Conservation (phyloP, 1,140 invertebrate species). For the Drosophila nasuta region DNA sequence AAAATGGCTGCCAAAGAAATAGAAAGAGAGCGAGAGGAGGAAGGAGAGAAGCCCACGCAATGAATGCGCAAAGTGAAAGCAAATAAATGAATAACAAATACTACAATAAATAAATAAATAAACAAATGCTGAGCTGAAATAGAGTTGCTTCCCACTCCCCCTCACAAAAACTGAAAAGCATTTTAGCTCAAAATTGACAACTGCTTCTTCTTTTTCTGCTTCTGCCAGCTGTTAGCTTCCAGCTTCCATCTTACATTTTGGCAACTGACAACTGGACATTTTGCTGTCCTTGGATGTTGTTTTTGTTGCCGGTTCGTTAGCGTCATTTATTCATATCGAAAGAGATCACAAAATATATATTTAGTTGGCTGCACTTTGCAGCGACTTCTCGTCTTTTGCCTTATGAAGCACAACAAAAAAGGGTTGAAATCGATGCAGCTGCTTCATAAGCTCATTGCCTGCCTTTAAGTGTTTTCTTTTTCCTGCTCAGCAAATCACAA, state of each 20-base stretch:
- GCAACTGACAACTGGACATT: constrained; percentile 29
- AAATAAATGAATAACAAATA: constrained; percentile 62
- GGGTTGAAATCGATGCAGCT: not conserved
- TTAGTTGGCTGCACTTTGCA: constrained; percentile 20
- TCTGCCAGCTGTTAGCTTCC: not conserved
- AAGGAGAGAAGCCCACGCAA: not conserved
- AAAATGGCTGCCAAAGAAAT: constrained; percentile 33
- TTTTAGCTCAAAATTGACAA: constrained; percentile 23
- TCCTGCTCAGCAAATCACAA: constrained; percentile 7
- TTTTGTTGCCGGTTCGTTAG: constrained; percentile 40
- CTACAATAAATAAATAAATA: constrained; percentile 55
- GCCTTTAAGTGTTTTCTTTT: constrained; percentile 1
- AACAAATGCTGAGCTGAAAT: constrained; percentile 49
- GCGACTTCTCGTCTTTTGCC: not conserved
- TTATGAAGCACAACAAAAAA: constrained; percentile 13
- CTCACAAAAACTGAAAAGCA: constrained; percentile 21
- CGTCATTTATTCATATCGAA: constrained; percentile 48
- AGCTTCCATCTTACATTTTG: not conserved
- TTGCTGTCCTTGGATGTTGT: constrained; percentile 5
- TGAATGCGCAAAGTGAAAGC: constrained; percentile 45
- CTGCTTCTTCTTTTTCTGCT: not conserved
- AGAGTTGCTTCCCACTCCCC: constrained; percentile 17
- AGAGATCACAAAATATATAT: constrained; percentile 4
- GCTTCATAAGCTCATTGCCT: constrained; percentile 11
- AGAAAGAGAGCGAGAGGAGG: no score